Conservation (phyloP, 2,797 vertebrate species). For the Margarornis squamiger region DNA sequence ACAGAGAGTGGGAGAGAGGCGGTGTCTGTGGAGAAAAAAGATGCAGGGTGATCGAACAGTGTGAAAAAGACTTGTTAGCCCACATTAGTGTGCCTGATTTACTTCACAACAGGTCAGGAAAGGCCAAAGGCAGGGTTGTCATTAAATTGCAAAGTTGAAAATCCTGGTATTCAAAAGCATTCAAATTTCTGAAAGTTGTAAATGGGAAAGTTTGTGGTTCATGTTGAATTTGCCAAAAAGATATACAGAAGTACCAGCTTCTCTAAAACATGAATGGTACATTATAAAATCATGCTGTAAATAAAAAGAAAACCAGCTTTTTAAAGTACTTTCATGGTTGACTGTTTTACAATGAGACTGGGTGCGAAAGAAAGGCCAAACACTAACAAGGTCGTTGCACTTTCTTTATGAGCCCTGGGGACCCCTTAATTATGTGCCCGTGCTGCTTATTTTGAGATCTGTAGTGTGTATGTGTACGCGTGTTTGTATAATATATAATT, state of each 20-base stretch:
- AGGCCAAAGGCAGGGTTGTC: constrained; percentile 71
- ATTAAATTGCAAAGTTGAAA: constrained; percentile 76
- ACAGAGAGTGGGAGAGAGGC: constrained; percentile 74
- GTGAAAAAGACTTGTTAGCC: constrained; percentile 79
- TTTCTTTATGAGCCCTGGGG: constrained; percentile 61
- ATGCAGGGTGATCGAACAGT: constrained; percentile 71
- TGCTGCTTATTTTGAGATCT: constrained; percentile 53
- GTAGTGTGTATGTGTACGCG: neutral
- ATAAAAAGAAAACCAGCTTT: constrained; percentile 59
- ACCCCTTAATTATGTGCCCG: constrained; percentile 54
- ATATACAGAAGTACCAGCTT: constrained; percentile 9
- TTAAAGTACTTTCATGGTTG: constrained; percentile 61
- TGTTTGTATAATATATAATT: neutral
- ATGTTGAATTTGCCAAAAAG: constrained; percentile 45
- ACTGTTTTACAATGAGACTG: constrained; percentile 55
- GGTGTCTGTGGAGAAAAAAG: constrained; percentile 70
- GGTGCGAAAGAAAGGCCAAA: constrained; percentile 60
- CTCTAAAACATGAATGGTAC: constrained; percentile 18
- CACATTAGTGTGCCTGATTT: constrained; percentile 80
- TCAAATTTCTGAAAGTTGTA: constrained; percentile 66
- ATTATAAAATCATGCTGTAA: constrained; percentile 65
- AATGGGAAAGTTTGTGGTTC: constrained; percentile 65
- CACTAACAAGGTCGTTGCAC: constrained; percentile 46
- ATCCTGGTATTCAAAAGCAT: constrained; percentile 70
- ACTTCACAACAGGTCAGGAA: constrained; percentile 77